Evolutionary conservation across 2,888 invertebrate species (phyloP).

Genomic region (Exephanes ischioxanthus): DNA sequence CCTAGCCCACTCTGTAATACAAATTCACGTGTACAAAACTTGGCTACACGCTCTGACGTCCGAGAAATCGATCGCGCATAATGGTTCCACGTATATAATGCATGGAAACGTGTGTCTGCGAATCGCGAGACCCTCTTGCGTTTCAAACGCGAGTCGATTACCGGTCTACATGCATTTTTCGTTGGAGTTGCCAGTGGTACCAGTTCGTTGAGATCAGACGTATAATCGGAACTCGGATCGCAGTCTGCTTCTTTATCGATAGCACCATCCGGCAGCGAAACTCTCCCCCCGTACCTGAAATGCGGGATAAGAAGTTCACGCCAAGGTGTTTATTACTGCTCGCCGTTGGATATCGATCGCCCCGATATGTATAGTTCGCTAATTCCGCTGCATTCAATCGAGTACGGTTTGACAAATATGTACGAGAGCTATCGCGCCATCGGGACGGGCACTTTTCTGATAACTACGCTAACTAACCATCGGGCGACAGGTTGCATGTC

Average conservation of each 20-base stretch:
- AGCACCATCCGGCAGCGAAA: conserved; percentile 68
- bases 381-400: background rate
- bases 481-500: conserved; percentile 54
- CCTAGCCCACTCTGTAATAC: conserved; percentile 50
- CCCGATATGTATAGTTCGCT: conserved; percentile 30
- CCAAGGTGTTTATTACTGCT: conserved; percentile 63
- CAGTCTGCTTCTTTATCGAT: conserved; percentile 64
- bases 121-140: conserved; percentile 36
- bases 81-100: conserved; percentile 3
- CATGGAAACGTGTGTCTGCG: conserved; percentile 6
- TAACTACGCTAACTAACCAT: conserved; percentile 42
- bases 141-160: conserved; percentile 10
- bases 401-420: conserved; percentile 59
- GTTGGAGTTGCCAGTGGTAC: conserved; percentile 22
- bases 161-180: conserved; percentile 9
- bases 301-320: conserved; percentile 33
- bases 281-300: conserved; percentile 1
- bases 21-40: conserved; percentile 59
- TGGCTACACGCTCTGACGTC: conserved; percentile 37
- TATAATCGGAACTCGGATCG: conserved; percentile 63
- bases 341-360: conserved; percentile 52
- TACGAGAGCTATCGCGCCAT: conserved; percentile 7
- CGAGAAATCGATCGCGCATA: conserved; percentile 45
- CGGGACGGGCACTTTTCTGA: background rate
- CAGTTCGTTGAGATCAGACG: conserved; percentile 45